Conservation (phyloP, 2,888 invertebrate genomes). For the Unio pictorum region DNA sequence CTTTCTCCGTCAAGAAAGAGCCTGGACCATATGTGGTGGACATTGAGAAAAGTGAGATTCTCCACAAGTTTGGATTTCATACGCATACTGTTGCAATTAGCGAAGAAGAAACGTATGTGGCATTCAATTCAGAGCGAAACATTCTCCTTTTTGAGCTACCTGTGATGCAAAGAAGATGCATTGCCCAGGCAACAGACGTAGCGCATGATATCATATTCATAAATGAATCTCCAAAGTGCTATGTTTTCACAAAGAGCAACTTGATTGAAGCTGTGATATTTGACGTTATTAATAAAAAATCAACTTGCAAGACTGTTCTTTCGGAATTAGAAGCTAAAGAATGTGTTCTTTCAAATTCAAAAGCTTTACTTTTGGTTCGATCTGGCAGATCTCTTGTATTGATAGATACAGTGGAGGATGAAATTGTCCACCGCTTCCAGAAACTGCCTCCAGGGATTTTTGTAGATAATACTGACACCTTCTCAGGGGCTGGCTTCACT, state of each 20-base stretch:
- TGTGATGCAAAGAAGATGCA: slow-evolving; percentile 54
- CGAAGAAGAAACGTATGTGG: slow-evolving; percentile 49
- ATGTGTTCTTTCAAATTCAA: slow-evolving; percentile 44
- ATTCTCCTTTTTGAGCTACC: slow-evolving; percentile 56
- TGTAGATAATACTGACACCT: slow-evolving; percentile 52
- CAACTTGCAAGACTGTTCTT: slow-evolving; percentile 40
- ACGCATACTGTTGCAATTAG: slow-evolving; percentile 56
- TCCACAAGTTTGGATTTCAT: slow-evolving; percentile 57
- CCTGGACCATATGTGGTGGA: slow-evolving; percentile 59
- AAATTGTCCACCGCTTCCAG: slow-evolving; percentile 39
- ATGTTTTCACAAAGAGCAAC: slow-evolving; percentile 51
- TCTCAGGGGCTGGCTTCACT: slow-evolving; percentile 61
- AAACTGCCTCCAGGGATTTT: slow-evolving; percentile 56
- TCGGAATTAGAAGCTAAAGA: slow-evolving; percentile 53
- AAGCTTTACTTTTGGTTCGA: slow-evolving; percentile 49
- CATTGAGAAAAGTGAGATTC: slow-evolving; percentile 42
- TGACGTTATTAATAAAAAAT: slow-evolving; percentile 46
- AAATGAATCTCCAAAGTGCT: slow-evolving; percentile 44
- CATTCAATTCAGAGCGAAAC: slow-evolving; percentile 49
- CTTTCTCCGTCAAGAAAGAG: slow-evolving; percentile 51
- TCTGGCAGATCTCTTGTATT: slow-evolving; percentile 53
- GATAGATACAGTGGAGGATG: slow-evolving; percentile 43
- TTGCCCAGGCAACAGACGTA: slow-evolving; percentile 49
- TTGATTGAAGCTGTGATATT: slow-evolving; percentile 47
- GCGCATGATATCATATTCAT: slow-evolving; percentile 52